phyloP scores from a whole-genome alignment of 2,113 vertebrate genomes.

The Labeo catla region DNA sequence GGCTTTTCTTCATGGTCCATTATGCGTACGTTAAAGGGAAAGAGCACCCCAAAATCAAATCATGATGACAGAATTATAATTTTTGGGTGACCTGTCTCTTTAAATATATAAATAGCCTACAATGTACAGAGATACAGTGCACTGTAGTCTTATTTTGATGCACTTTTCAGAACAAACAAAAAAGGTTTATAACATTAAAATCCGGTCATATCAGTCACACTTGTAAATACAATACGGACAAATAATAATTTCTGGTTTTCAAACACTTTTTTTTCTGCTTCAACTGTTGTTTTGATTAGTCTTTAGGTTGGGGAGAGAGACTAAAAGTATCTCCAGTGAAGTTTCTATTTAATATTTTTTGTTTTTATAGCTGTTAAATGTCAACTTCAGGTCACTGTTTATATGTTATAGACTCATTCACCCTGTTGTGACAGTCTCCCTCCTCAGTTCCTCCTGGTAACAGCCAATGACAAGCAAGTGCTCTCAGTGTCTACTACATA shows the following conservation, averaged over 20 bases:
- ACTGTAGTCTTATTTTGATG: neutral
- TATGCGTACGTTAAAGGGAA: neutral
- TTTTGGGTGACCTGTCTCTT: neutral
- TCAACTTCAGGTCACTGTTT: constrained; percentile 29
- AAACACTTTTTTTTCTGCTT: neutral
- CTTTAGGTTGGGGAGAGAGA: neutral
- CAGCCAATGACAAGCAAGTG: constrained; percentile 32
- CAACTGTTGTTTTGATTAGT: neutral
- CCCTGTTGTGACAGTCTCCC: neutral
- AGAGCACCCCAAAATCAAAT: neutral
- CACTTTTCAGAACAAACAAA: neutral
- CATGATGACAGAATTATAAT: neutral
- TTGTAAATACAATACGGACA: neutral
- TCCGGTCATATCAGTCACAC: neutral
- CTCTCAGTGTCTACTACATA: neutral
- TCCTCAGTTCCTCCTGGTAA: neutral
- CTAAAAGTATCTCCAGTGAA: neutral
- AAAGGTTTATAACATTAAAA: neutral
- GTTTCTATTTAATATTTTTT: neutral
- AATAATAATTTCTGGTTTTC: neutral
- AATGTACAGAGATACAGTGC: neutral
- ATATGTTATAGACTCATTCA: neutral
- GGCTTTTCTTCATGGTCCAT: neutral
- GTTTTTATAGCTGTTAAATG: constrained; percentile 39
- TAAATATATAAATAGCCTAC: neutral